phyloP scores from a whole-genome alignment of 2,888 invertebrate species.

The Netelia fuscicornis region DNA sequence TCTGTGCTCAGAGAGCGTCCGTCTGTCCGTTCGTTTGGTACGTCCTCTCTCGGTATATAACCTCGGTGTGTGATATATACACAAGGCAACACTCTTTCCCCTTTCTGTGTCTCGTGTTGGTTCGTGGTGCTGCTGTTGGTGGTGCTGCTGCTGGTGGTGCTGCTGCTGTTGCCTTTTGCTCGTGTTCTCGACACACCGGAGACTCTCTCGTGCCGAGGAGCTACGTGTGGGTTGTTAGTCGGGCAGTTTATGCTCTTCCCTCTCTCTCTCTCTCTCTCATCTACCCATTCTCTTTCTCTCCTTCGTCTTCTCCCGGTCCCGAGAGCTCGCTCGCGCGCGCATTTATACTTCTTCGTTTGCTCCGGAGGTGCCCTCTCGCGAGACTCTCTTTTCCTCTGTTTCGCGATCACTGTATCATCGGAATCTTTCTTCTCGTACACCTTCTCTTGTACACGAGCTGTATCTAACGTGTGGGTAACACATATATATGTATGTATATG shows the following conservation, averaged over 20 bases:
- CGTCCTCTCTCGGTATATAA: slow-evolving; percentile 62
- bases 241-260: slow-evolving; percentile 80
- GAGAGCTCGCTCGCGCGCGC: slow-evolving; percentile 54
- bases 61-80: slow-evolving; percentile 18
- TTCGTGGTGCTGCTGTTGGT: no score
- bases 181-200: slow-evolving; percentile 59
- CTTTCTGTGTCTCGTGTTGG: slow-evolving; percentile 66
- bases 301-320: slow-evolving; percentile 44
- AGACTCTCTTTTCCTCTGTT: slow-evolving; percentile 50
- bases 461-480: slow-evolving; percentile 25
- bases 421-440: slow-evolving; percentile 65
- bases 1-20: slow-evolving; percentile 70
- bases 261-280: slow-evolving; percentile 37
- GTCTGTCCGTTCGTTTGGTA: slow-evolving; percentile 67
- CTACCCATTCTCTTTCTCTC: slow-evolving; percentile 11
- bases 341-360: slow-evolving; percentile 68
- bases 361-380: slow-evolving; percentile 21
- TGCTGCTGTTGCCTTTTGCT: slow-evolving; percentile 55
- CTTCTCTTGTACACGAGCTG: slow-evolving; percentile 40
- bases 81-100: slow-evolving; percentile 48
- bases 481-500: slow-evolving; percentile 7
- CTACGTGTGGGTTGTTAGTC: slow-evolving; percentile 84
- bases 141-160: neutral
- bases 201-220: slow-evolving; percentile 59
- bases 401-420: slow-evolving; percentile 67